Evolutionary conservation across 1,140 invertebrate genomes (phyloP).

Genomic region (Branchinecta lynchi): DNA sequence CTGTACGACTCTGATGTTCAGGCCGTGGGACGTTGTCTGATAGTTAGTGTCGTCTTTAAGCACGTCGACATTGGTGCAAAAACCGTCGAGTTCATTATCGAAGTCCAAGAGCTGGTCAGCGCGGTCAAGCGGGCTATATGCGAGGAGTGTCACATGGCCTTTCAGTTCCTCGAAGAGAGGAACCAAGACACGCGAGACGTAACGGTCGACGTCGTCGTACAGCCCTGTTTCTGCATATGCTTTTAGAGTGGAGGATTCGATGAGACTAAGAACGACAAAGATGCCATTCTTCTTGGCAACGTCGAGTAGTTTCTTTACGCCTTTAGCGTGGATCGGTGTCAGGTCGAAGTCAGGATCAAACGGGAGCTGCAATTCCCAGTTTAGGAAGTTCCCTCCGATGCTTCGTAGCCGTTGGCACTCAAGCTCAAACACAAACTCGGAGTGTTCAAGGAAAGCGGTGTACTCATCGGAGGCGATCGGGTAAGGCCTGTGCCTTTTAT

Average conservation of each 20-base stretch:
- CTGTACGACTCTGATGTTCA: neutral
- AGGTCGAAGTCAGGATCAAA: neutral
- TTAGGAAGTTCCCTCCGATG: neutral
- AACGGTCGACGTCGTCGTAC: neutral
- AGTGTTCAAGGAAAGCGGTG: neutral
- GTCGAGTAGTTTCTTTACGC: neutral
- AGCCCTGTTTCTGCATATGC: neutral
- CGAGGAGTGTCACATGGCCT: neutral
- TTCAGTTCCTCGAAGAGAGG: neutral
- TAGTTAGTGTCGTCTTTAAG: neutral
- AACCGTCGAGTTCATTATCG: neutral
- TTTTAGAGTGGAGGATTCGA: neutral
- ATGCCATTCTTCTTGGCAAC: neutral
- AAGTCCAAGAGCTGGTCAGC: neutral
- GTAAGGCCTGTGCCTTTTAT: too few species aligned
- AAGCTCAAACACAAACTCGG: neutral
- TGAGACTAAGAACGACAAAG: constrained; percentile 1
- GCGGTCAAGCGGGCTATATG: neutral
- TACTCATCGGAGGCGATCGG: too few species aligned
- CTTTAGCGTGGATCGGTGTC: neutral
- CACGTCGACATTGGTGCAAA: neutral
- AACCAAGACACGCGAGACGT: neutral
- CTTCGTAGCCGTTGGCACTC: neutral
- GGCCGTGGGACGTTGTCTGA: neutral
- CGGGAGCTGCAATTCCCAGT: neutral